Evolutionary conservation across 2,888 invertebrate genomes (phyloP).

Genomic region (Reticulitermes lucifugus): DNA sequence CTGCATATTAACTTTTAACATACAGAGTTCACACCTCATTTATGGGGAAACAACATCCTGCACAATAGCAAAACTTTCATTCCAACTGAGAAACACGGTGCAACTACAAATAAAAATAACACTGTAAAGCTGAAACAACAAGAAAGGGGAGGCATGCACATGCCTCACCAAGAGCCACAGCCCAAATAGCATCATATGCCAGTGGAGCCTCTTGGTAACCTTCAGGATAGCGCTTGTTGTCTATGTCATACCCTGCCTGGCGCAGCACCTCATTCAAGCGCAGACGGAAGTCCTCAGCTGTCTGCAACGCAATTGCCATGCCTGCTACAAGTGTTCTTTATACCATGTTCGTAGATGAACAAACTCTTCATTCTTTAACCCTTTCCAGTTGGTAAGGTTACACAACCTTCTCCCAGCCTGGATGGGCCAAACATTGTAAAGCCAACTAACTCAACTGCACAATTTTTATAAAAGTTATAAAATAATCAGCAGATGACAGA

Average conservation of each 20-base stretch:
- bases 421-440: no score
- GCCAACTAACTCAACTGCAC: no score
- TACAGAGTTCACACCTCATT: no score
- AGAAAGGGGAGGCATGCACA: conserved; percentile 17
- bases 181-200: conserved; percentile 99
- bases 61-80: no score
- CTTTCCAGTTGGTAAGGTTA: no score
- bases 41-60: no score
- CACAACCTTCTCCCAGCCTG: no score
- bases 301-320: conserved; percentile 62
- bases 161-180: conserved; percentile 87
- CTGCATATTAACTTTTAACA: no score
- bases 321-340: conserved; percentile 23
- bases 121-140: conserved; percentile 28
- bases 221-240: conserved; percentile 87
- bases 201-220: conserved; percentile 98
- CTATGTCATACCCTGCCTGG: conserved; percentile 86
- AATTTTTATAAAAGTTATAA: no score
- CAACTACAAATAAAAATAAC: conserved; percentile 6
- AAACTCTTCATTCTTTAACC: no score
- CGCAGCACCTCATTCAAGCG: conserved; percentile 85
- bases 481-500: no score
- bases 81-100: background rate
- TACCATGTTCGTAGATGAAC: background rate
- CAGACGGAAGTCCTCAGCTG: conserved; percentile 89